Evolutionary conservation across 2,888 invertebrate genomes (phyloP), one percentile per base, ranked within the genome.

Genomic region (Trichogramma dendrolimi): DNA sequence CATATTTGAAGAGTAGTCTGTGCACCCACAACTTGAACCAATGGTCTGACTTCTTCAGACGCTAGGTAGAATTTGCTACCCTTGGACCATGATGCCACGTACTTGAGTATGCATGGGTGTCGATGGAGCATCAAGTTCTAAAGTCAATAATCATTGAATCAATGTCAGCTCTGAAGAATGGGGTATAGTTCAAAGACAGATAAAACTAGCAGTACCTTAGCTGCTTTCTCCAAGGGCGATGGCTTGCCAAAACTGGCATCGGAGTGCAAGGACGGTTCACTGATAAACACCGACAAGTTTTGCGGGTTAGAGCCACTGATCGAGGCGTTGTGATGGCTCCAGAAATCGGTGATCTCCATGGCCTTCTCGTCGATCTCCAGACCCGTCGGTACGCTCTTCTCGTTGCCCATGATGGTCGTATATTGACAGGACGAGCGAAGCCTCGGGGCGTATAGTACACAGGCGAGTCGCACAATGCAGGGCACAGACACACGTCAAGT

Each of bases 91-190:
- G 90, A 88, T 39, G 89, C 88, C 67, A 93, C 83, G 75, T 91
- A 94, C 73, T 88, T 88, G 8, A 94, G 80, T 69, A 95, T 92
- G 71, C 87, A 88, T 0, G 95, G 95, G 80, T 95, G 94, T 0
- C 94, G 87, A 78, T 91, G 88, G 61, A 91, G 86, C 83, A 90
- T 88, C 63, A 94, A 82, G 81, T 91, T 92, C 94, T 94, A 79
- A 60, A 85, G 83, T 62, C 60, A 58, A 56, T 70, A 70, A 64
- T 27, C 27, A 27, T 27, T 2, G 27, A 27, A 27, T 27, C 7
- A 10, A 50, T 41, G 38, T 27, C 7, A 42, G 6, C 10, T 14
- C 1, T 11, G n/a, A 56, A 4, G n/a, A 14, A 40, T 10, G 46
- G 4, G 4, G n/a, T 8, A 4, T 6, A 27, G 3, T 27, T 27